These are phyloP conservation scores for Meteorus sp. DNA, from an alignment of 1,140 invertebrate species.

Conservation along the genomic window DNA sequence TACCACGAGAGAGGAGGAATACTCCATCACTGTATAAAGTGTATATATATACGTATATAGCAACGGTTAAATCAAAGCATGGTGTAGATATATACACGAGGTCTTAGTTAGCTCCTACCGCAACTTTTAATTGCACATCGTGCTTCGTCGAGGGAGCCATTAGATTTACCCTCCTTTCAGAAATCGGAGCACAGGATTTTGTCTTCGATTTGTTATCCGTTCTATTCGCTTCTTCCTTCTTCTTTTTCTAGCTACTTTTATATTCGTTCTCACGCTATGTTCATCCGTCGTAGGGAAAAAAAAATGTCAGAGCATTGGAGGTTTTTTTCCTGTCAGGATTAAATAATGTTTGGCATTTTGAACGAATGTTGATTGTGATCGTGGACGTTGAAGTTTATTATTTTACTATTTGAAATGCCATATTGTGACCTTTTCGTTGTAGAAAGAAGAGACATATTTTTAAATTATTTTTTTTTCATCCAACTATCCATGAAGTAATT, in stretches of 20 bases:
- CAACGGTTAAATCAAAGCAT: slow-evolving; percentile 24
- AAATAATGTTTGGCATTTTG: slow-evolving; percentile 26
- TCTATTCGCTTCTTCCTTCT: slow-evolving; percentile 32
- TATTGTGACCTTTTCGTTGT: too few species aligned
- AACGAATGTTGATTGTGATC: too few species aligned
- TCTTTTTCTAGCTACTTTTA: neutral
- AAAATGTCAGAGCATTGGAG: neutral
- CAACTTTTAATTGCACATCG: slow-evolving; percentile 56
- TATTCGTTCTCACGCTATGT: too few species aligned
- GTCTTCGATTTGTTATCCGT: too few species aligned
- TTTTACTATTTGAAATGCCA: too few species aligned
- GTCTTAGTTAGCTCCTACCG: slow-evolving; percentile 52
- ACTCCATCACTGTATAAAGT: too few species aligned
- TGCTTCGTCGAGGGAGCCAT: slow-evolving; percentile 51
- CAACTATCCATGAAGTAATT: too few species aligned
- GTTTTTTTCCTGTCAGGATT: slow-evolving; percentile 8
- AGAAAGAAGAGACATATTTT: too few species aligned
- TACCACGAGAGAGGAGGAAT: slow-evolving; percentile 2
- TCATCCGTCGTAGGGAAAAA: too few species aligned
- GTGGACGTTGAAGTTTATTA: too few species aligned
- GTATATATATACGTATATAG: neutral
- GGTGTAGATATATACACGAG: neutral
- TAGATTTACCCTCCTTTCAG: slow-evolving; percentile 38
- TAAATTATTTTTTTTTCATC: too few species aligned
- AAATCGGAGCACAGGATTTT: slow-evolving; percentile 42